Conservation (phyloP, 1,140 invertebrate species). For the Scaptomyza pallida region DNA sequence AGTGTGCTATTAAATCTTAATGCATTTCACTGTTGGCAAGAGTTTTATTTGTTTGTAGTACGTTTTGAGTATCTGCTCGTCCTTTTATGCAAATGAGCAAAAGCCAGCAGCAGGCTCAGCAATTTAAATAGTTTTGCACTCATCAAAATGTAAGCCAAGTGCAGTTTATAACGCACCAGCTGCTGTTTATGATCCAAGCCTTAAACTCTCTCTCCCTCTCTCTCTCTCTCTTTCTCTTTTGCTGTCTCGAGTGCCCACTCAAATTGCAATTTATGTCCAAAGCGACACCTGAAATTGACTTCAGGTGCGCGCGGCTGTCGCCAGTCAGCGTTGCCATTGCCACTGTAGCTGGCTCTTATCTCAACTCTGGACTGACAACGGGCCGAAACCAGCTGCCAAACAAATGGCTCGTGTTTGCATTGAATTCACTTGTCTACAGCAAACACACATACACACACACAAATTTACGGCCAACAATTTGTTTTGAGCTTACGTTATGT, state of each 20-base stretch:
- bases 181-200: constrained; percentile 36
- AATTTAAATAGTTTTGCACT: constrained; percentile 54
- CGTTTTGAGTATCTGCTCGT: too few species aligned
- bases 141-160: constrained; percentile 48
- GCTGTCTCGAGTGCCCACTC: constrained; percentile 50
- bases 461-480: constrained; percentile 76
- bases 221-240: neutral
- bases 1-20: neutral
- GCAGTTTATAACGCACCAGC: constrained; percentile 65
- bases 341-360: constrained; percentile 52
- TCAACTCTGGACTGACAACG: constrained; percentile 54
- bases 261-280: constrained; percentile 75
- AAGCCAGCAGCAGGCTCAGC: constrained; percentile 14
- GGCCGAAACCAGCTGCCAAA: constrained; percentile 59
- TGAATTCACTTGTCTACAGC: constrained; percentile 23
- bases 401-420: constrained; percentile 46
- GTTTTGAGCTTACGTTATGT: constrained; percentile 22
- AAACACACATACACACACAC: constrained; percentile 2
- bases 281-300: constrained; percentile 74
- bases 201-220: neutral
- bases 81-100: constrained; percentile 46
- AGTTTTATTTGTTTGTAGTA: constrained; percentile 1
- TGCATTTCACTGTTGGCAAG: neutral
- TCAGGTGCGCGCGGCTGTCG: constrained; percentile 47
- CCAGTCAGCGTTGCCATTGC: neutral